phyloP scores from a whole-genome alignment of 2,888 invertebrate species.

The Apotomis betuletana region DNA sequence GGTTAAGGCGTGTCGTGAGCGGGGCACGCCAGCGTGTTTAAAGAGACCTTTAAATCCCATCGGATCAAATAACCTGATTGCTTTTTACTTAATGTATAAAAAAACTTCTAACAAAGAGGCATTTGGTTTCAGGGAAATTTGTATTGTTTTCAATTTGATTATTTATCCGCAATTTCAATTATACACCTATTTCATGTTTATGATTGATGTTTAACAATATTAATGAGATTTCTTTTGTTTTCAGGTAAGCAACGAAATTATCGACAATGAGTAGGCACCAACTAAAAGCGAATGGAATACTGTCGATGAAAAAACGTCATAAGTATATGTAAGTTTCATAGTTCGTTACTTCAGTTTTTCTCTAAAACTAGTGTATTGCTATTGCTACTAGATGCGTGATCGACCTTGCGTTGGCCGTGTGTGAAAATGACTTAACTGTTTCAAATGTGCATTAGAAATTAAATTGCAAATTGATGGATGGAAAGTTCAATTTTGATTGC shows the following conservation, averaged over 20 bases:
- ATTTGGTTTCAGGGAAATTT: background rate
- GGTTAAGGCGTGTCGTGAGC: too few species aligned
- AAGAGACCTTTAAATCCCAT: too few species aligned
- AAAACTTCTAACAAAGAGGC: too few species aligned
- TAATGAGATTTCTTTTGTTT: constrained; percentile 25
- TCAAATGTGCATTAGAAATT: background rate
- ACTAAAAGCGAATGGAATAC: constrained; percentile 15
- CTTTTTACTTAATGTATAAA: too few species aligned
- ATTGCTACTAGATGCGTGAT: constrained; percentile 1
- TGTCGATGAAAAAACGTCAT: too few species aligned
- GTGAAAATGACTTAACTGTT: constrained; percentile 19
- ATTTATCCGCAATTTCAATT: background rate
- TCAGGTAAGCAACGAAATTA: constrained; percentile 34
- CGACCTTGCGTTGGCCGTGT: constrained; percentile 31
- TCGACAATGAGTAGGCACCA: constrained; percentile 14
- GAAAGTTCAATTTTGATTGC: background rate
- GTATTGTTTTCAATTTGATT: background rate
- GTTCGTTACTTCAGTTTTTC: too few species aligned
- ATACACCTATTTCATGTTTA: background rate
- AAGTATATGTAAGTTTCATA: too few species aligned
- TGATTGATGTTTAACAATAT: background rate
- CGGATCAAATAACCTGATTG: too few species aligned
- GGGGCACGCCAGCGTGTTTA: too few species aligned
- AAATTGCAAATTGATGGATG: background rate
- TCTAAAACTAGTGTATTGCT: too few species aligned